A percentile compares a stretch with the other conserved stretches of the same genome.
phyloP scores from a whole-genome alignment of 1,140 invertebrate species.

The Prorops nasuta region DNA sequence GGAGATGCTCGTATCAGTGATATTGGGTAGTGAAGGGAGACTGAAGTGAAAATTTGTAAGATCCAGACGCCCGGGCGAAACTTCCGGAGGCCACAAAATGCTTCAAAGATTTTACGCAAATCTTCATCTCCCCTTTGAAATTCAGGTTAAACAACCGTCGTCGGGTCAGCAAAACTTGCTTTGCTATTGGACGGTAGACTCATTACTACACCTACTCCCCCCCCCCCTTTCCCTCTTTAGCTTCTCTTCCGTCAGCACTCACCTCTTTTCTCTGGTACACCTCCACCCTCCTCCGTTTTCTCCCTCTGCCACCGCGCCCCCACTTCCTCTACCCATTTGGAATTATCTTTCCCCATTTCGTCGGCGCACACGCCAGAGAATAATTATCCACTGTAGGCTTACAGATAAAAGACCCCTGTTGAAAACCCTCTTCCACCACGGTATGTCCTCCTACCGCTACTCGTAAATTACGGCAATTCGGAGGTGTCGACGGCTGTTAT shows the following conservation, averaged over 20 bases:
- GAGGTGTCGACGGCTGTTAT: constrained; percentile 40
- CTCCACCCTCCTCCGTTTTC: neutral
- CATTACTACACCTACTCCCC: constrained; percentile 48
- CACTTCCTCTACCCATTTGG: no score
- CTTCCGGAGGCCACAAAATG: constrained; percentile 30
- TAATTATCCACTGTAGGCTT: constrained; percentile 48
- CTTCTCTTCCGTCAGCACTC: neutral
- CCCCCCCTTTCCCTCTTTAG: neutral
- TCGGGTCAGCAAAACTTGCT: constrained; percentile 3
- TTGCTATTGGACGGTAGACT: constrained; percentile 35
- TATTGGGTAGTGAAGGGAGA: constrained; percentile 22
- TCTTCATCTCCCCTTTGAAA: constrained; percentile 24
- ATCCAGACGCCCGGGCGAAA: no score
- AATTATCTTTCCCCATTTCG: constrained; percentile 38
- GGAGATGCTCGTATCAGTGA: no score
- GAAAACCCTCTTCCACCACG: constrained; percentile 27
- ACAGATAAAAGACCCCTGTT: constrained; percentile 46
- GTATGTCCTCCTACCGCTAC: constrained; percentile 14
- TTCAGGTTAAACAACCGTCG: constrained; percentile 28
- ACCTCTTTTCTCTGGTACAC: neutral
- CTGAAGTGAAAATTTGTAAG: constrained; percentile 17
- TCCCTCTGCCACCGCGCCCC: neutral
- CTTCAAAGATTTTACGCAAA: constrained; percentile 35
- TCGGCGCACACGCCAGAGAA: constrained; percentile 36
- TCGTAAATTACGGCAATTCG: constrained; percentile 43